Conservation (phyloP, 2,888 invertebrate species). For the Leptarthrus brevirostris region DNA sequence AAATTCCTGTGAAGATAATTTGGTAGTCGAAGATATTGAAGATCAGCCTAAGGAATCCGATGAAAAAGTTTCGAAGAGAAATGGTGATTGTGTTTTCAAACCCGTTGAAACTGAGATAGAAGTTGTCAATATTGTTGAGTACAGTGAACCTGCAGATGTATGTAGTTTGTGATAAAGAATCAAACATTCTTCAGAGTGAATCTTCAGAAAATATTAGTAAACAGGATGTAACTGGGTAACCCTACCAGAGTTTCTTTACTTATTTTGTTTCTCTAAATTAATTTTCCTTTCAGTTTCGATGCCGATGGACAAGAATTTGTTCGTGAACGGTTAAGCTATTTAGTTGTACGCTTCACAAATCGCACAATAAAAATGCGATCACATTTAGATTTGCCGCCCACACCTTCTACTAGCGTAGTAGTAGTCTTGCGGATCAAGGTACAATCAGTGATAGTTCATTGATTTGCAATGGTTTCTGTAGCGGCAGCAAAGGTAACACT, state of each 20-base stretch:
- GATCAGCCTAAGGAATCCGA: not conserved
- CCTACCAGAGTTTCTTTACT: not conserved
- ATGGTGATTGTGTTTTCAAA: conserved; percentile 54
- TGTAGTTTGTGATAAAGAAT: conserved; percentile 62
- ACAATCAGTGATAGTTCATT: not conserved
- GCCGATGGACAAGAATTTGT: conserved; percentile 64
- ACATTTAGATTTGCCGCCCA: conserved; percentile 73
- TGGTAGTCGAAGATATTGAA: conserved; percentile 12
- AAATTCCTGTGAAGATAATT: conserved; percentile 4
- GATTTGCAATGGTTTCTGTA: conserved; percentile 64
- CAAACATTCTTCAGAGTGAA: not conserved
- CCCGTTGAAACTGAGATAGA: conserved; percentile 2
- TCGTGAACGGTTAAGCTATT: conserved; percentile 68
- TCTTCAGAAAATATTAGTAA: not conserved
- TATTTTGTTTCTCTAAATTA: not conserved
- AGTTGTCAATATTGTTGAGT: not conserved
- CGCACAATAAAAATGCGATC: conserved; percentile 71
- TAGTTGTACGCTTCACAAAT: conserved; percentile 73
- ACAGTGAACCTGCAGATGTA: conserved; percentile 59
- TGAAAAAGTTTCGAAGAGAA: conserved; percentile 59
- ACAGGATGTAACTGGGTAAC: not conserved
- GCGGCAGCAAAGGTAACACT: conserved; percentile 62
- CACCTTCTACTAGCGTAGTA: conserved; percentile 72
- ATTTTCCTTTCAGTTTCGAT: conserved; percentile 59
- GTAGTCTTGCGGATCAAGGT: conserved; percentile 63